Conservation (phyloP, 35 echinoderm and acorn worm species). For the Hemicentrotus pulcherrimus region DNA sequence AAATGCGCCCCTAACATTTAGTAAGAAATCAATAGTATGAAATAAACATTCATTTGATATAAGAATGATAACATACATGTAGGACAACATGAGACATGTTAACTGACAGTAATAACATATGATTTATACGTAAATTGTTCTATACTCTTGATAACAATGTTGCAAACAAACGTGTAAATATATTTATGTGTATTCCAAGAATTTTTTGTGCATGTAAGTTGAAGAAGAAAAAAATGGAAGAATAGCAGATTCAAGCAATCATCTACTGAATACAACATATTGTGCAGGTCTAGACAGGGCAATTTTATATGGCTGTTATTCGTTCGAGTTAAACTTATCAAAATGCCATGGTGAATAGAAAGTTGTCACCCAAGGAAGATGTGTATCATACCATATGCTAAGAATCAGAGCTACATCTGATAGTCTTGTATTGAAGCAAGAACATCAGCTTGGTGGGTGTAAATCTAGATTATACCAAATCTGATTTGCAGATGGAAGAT, state of each 20-base stretch:
- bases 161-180: conserved; percentile 23
- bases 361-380: neutral
- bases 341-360: neutral
- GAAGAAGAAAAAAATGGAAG: neutral
- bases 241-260: neutral
- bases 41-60: neutral
- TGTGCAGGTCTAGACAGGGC: too few relatives aligned
- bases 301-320: too few relatives aligned
- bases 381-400: neutral
- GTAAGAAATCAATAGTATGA: neutral
- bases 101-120: neutral
- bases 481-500: neutral
- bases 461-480: neutral
- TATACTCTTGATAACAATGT: neutral
- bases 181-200: conserved; percentile 47
- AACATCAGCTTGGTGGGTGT: neutral
- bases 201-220: conserved; percentile 17
- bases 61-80: neutral
- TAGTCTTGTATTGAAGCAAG: neutral
- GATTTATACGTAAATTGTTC: conserved; percentile 3
- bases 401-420: neutral
- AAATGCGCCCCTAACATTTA: neutral
- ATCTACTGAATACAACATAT: too few relatives aligned
- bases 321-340: too few relatives aligned
- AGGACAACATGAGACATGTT: neutral